A percentile compares a stretch with the other conserved stretches of the same genome.
Conservation (phyloP, 1,140 invertebrate species). For the Drosophila trapezifrons region DNA sequence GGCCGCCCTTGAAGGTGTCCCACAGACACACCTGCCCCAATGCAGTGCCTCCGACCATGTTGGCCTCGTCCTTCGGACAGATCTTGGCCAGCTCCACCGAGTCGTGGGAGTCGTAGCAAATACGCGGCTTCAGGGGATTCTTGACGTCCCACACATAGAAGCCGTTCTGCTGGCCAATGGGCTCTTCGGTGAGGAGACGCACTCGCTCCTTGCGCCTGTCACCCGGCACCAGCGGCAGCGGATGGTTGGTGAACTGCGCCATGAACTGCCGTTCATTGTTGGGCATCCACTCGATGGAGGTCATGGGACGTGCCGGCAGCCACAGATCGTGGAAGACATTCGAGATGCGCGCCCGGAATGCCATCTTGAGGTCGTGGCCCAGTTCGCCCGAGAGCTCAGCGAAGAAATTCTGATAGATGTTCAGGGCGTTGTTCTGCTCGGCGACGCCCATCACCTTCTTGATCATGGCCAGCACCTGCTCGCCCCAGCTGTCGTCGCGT, state of each 20-base stretch:
- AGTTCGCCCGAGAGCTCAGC: conserved; percentile 84
- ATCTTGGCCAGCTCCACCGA: conserved; percentile 91
- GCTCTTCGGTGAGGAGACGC: conserved; percentile 32
- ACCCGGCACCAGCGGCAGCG: not conserved
- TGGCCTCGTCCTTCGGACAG: conserved; percentile 92
- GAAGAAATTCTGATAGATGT: conserved; percentile 95
- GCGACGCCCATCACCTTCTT: conserved; percentile 85
- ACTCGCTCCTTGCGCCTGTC: not conserved
- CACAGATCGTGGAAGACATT: conserved; percentile 75
- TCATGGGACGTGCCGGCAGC: conserved; percentile 87
- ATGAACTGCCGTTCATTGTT: conserved; percentile 90
- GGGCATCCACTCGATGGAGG: conserved; percentile 93
- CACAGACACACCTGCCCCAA: conserved; percentile 92
- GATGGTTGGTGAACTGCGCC: conserved; percentile 88
- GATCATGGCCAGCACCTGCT: conserved; percentile 67
- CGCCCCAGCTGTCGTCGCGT: conserved; percentile 93
- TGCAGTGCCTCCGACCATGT: conserved; percentile 91
- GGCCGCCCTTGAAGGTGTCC: conserved; percentile 88
- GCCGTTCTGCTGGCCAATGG: conserved; percentile 85
- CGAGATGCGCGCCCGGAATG: conserved; percentile 48
- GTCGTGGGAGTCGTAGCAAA: conserved; percentile 87
- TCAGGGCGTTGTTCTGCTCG: conserved; percentile 94
- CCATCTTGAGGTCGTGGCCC: conserved; percentile 46
- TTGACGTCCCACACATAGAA: conserved; percentile 94
- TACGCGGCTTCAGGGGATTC: conserved; percentile 91